Percentiles rank a stretch among this genome's conserved stretches.
Conservation (phyloP, 2,888 invertebrate genomes). For the Limnephilus rhombicus region DNA sequence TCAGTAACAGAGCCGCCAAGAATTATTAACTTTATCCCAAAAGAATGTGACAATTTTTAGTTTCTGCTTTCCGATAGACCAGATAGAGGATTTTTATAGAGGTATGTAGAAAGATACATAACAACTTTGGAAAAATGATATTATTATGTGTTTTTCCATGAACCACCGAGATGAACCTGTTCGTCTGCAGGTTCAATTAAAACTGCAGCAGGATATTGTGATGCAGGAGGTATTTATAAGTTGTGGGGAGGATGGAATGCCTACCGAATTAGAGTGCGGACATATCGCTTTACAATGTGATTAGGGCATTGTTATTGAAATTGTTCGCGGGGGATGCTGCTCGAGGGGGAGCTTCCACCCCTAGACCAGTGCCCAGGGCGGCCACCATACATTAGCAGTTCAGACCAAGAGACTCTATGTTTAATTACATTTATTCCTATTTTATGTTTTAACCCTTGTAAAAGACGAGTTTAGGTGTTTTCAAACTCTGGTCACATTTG, state of each 20-base stretch:
- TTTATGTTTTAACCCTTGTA: neutral
- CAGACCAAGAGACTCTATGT: neutral
- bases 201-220: constrained; percentile 61
- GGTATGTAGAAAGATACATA: too few relatives aligned
- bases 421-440: neutral
- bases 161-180: constrained; percentile 57
- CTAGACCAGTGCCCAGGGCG: neutral
- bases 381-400: neutral
- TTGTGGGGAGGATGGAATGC: constrained; percentile 53
- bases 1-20: neutral
- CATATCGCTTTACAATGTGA: constrained; percentile 69
- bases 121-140: neutral
- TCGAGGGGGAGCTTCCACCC: constrained; percentile 46
- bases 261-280: constrained; percentile 66
- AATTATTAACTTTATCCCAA: neutral
- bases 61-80: neutral
- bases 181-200: constrained; percentile 63
- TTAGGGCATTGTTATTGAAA: constrained; percentile 70
- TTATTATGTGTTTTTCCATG: neutral
- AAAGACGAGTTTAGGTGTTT: neutral
- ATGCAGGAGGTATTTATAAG: constrained; percentile 64
- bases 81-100: too few relatives aligned
- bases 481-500: too few relatives aligned
- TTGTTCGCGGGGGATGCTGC: constrained; percentile 61
- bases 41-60: neutral